Conservation (phyloP, 2,888 invertebrate species). For the Cyaniris semiargus region DNA sequence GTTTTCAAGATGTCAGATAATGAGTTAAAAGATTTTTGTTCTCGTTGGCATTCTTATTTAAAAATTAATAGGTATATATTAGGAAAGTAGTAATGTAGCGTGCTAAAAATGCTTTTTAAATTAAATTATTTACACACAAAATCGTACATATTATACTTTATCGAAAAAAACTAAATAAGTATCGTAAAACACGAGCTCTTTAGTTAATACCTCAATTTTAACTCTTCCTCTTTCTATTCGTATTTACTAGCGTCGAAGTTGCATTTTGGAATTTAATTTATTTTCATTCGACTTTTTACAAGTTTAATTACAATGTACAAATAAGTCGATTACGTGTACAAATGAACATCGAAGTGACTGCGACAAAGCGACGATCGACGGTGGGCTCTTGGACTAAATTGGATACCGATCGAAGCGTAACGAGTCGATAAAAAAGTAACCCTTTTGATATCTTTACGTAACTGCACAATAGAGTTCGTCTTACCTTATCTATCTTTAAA, state of each 20-base stretch:
- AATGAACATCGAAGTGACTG: slow-evolving; percentile 61
- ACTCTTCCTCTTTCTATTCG: background rate
- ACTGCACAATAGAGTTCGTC: slow-evolving; percentile 60
- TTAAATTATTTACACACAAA: too few relatives aligned
- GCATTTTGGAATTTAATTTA: slow-evolving; percentile 53
- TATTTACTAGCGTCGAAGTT: slow-evolving; percentile 12
- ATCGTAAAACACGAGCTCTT: background rate
- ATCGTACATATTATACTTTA: too few relatives aligned
- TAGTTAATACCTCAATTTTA: background rate
- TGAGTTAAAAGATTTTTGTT: slow-evolving; percentile 9
- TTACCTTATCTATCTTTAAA: slow-evolving; percentile 42
- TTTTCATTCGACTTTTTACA: slow-evolving; percentile 58
- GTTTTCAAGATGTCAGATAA: slow-evolving; percentile 28
- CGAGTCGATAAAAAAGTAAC: slow-evolving; percentile 64
- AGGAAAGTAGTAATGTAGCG: too few relatives aligned
- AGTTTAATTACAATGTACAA: slow-evolving; percentile 73
- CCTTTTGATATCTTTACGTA: slow-evolving; percentile 64
- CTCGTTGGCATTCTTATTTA: background rate
- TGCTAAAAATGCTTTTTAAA: too few relatives aligned
- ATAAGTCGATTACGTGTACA: slow-evolving; percentile 65
- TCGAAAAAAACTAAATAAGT: background rate
- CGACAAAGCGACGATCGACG: slow-evolving; percentile 63
- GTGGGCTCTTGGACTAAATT: slow-evolving; percentile 67
- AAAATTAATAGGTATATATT: too few relatives aligned
- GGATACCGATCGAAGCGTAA: slow-evolving; percentile 71